phyloP scores from a whole-genome alignment of 2,113 vertebrate genomes.

The Chaetodon auriga region DNA sequence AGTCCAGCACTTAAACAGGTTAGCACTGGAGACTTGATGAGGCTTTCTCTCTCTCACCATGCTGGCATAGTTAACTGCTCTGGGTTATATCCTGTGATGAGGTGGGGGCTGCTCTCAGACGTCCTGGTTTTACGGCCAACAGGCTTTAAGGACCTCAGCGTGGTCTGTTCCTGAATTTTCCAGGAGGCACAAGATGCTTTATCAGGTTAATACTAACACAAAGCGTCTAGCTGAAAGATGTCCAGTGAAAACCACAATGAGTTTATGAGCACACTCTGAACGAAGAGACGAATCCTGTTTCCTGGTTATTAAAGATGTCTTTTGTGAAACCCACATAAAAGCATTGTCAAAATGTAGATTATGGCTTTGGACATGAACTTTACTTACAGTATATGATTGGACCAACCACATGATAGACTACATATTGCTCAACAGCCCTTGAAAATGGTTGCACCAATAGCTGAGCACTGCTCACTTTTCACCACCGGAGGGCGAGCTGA shows the following conservation, averaged over 20 bases:
- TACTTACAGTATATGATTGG: not conserved
- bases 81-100: too few species aligned
- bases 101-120: not conserved
- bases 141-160: not conserved
- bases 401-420: not conserved
- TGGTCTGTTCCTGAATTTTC: not conserved
- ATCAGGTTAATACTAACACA: too few species aligned
- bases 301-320: not conserved
- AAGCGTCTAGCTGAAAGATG: not conserved
- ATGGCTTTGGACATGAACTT: not conserved
- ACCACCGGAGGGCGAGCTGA: constrained; percentile 54
- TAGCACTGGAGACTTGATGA: too few species aligned
- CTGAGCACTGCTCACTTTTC: not conserved
- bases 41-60: too few species aligned
- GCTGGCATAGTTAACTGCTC: too few species aligned
- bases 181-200: too few species aligned
- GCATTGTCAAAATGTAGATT: not conserved
- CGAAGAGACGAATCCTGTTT: not conserved
- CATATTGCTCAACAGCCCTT: not conserved
- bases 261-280: not conserved
- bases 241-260: too few species aligned
- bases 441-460: not conserved
- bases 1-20: not conserved
- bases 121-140: not conserved
- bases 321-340: not conserved